phyloP scores from a whole-genome alignment of 2,888 invertebrate genomes.

The Isotomurus palustris region DNA sequence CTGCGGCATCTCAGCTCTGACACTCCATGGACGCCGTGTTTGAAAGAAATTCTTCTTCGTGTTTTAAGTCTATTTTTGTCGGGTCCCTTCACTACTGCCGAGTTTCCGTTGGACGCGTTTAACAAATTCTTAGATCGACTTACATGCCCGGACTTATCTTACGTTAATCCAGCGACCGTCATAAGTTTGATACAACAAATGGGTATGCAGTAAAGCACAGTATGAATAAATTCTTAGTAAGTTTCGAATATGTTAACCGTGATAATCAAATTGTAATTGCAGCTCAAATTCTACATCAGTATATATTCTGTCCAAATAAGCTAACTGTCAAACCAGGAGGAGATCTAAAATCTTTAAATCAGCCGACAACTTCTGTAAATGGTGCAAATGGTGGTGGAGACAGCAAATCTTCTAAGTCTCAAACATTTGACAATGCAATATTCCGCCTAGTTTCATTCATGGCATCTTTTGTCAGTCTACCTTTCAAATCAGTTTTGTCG shows the following conservation, averaged over 20 bases:
- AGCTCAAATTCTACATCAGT: conserved; percentile 43
- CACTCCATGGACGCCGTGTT: conserved; percentile 41
- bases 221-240: conserved; percentile 1
- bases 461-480: conserved; percentile 35
- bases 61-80: conserved; percentile 40
- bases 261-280: conserved; percentile 48
- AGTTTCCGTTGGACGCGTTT: conserved; percentile 67
- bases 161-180: conserved; percentile 65
- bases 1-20: conserved; percentile 56
- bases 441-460: conserved; percentile 42
- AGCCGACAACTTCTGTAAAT: conserved; percentile 15
- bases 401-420: conserved; percentile 28
- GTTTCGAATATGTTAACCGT: conserved; percentile 22
- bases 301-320: conserved; percentile 43
- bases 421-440: conserved; percentile 41
- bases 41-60: conserved; percentile 43
- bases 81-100: conserved; percentile 50
- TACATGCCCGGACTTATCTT: conserved; percentile 61
- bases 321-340: conserved; percentile 37
- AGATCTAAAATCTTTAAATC: conserved; percentile 21
- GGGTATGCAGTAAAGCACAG: conserved; percentile 52
- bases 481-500: conserved; percentile 30
- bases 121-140: conserved; percentile 66
- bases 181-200: conserved; percentile 70
- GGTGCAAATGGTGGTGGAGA: conserved; percentile 16